Evolutionary conservation across 1,140 invertebrate genomes (phyloP).

Genomic region (Sycobia sp.): DNA sequence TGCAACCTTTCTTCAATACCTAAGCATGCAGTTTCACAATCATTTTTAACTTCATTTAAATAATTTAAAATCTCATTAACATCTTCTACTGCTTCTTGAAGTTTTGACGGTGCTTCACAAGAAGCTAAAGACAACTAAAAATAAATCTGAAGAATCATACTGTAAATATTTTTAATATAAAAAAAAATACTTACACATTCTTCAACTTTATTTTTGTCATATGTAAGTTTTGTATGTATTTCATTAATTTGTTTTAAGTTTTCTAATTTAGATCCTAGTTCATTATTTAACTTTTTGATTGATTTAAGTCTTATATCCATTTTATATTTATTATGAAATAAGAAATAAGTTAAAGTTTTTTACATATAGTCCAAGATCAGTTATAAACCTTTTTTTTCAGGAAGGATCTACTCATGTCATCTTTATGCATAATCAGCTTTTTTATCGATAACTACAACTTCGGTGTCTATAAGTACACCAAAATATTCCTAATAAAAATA

Average conservation of each 20-base stretch:
- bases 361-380: too few species aligned
- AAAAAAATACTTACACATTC: constrained; percentile 57
- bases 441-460: too few species aligned
- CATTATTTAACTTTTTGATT: constrained; percentile 62
- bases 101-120: constrained; percentile 65
- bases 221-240: constrained; percentile 61
- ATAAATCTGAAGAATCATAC: too few species aligned
- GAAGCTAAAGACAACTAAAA: constrained; percentile 67
- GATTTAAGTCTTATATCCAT: constrained; percentile 56
- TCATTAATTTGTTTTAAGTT: constrained; percentile 59
- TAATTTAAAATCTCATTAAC: constrained; percentile 62
- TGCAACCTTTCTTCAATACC: constrained; percentile 59
- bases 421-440: too few species aligned
- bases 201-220: constrained; percentile 61
- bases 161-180: constrained; percentile 15
- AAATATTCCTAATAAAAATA: too few species aligned
- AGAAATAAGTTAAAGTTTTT: too few species aligned
- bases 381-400: too few species aligned
- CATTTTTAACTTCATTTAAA: constrained; percentile 60
- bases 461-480: too few species aligned
- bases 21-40: constrained; percentile 57
- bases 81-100: constrained; percentile 65
- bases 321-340: constrained; percentile 14
- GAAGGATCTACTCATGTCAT: too few species aligned
- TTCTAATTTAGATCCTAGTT: constrained; percentile 64